phyloP scores from a whole-genome alignment of 2,888 invertebrate species.

The Machimus atricapillus region DNA sequence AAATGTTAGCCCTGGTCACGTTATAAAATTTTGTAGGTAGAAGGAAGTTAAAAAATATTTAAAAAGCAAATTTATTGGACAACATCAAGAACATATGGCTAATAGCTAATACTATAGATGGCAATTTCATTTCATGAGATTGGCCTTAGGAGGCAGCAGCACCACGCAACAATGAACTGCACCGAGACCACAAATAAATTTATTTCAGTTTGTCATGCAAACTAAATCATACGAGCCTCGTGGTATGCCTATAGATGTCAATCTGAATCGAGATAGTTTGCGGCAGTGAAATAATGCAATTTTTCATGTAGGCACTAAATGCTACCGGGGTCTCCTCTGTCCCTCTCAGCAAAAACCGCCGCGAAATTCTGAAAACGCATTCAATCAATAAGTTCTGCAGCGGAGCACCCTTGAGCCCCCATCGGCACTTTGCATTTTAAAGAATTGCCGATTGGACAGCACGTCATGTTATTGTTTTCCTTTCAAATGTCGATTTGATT shows the following conservation, averaged over 20 bases:
- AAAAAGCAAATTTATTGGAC: not conserved
- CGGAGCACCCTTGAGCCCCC: not conserved
- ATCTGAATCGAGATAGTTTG: not conserved
- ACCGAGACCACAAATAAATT: not conserved
- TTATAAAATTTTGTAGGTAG: not conserved
- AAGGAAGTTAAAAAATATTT: not conserved
- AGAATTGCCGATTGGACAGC: constrained; percentile 3
- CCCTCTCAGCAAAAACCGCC: not conserved
- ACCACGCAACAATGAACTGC: constrained; percentile 18
- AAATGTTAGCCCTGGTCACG: not conserved
- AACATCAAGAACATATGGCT: not conserved
- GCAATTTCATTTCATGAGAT: not conserved
- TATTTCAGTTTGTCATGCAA: constrained; percentile 23
- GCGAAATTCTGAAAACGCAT: constrained; percentile 9
- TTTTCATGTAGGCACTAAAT: constrained; percentile 2
- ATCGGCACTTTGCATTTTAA: constrained; percentile 11
- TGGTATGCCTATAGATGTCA: not conserved
- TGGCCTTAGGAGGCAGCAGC: not conserved
- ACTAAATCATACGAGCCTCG: constrained; percentile 5
- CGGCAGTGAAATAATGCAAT: not conserved
- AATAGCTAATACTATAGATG: not conserved
- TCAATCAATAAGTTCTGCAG: not conserved
- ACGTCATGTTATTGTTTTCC: constrained; percentile 31
- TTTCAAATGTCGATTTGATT: constrained; percentile 9
- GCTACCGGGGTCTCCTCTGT: constrained; percentile 26